Percentiles rank a stretch among this genome's conserved stretches.
These are phyloP conservation scores for mouse (Mus musculus) DNA, from an alignment of 2,113 vertebrate genomes.

Conservation along the genomic window GRCm39 chr5:139406001-139406500, in stretches of 20 bases:
- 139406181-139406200: no score
- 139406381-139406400: no score
- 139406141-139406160: no score
- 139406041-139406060: neutral
- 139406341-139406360: neutral
- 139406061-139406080: neutral
- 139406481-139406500: neutral
- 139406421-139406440: neutral
- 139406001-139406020: neutral
- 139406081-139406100: neutral
- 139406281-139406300: neutral
- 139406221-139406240: neutral
- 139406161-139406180: no score
- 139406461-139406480: neutral
- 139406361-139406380: neutral
- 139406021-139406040: neutral
- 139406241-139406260: neutral
- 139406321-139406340: neutral
- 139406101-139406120: neutral
- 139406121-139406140: neutral
- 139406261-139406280: neutral
- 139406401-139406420: neutral
- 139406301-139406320: neutral
- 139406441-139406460: neutral
- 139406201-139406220: no score